Evolutionary conservation across 2,113 vertebrate species (phyloP).

Genomic region (Ploceus nigricollis): DNA sequence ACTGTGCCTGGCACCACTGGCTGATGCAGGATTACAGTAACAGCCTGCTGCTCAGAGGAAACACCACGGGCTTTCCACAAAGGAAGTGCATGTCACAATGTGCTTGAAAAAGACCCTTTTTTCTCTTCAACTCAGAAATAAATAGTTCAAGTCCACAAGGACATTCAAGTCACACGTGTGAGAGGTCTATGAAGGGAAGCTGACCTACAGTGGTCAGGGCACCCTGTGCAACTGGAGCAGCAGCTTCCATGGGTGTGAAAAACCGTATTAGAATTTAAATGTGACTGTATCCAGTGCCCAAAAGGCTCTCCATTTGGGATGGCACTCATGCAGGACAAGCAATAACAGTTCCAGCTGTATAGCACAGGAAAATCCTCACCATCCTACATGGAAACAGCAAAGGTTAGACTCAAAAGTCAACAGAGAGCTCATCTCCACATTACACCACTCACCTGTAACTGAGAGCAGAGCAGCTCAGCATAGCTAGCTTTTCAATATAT

Average conservation of each 20-base stretch:
- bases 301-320: not conserved
- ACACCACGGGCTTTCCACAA: not conserved
- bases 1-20: constrained; percentile 20
- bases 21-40: not conserved
- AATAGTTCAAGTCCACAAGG: not conserved
- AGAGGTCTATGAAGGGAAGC: not conserved
- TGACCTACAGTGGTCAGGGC: not conserved
- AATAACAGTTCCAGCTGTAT: not conserved
- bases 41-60: not conserved
- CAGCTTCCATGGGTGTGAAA: not conserved
- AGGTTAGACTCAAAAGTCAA: not conserved
- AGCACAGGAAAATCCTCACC: not conserved
- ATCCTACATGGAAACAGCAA: not conserved
- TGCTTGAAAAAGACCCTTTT: not conserved
- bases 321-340: not conserved
- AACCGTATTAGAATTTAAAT: not conserved
- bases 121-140: not conserved
- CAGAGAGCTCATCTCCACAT: not conserved
- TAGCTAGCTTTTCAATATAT: not conserved
- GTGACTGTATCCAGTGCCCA: not conserved
- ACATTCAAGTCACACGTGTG: not conserved
- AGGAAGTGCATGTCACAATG: not conserved
- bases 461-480: not conserved
- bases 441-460: not conserved
- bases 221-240: not conserved